Percentiles rank a stretch among this genome's conserved stretches.
phyloP scores from a whole-genome alignment of 64 coral and sea anemone species.

The Platygyra sinensis region DNA sequence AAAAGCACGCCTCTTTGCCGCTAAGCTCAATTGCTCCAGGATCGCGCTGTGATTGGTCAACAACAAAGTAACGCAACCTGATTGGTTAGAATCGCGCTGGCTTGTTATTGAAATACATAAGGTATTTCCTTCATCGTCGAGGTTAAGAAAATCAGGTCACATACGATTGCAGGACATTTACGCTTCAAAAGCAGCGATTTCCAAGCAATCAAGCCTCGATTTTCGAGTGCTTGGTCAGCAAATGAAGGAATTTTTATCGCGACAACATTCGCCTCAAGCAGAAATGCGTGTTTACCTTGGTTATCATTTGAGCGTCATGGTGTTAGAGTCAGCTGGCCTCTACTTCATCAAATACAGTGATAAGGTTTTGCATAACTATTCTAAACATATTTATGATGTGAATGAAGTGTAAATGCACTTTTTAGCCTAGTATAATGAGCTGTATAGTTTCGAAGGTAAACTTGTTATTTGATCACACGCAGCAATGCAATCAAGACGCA shows the following conservation, averaged over 20 bases:
- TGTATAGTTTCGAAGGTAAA: background rate
- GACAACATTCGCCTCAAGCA: background rate
- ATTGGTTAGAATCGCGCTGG: conserved; percentile 47
- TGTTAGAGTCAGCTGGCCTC: background rate
- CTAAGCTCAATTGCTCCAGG: conserved; percentile 63
- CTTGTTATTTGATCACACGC: background rate
- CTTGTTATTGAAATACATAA: conserved; percentile 56
- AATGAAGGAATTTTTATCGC: background rate
- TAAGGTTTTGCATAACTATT: conserved; percentile 32
- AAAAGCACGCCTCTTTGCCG: conserved; percentile 70
- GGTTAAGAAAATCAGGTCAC: conserved; percentile 48
- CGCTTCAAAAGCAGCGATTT: background rate
- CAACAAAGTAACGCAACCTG: conserved; percentile 7
- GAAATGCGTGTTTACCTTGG: background rate
- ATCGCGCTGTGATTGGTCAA: conserved; percentile 57
- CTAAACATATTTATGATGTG: background rate
- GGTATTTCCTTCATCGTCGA: conserved; percentile 17
- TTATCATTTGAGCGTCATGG: background rate
- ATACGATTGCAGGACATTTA: background rate
- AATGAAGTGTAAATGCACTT: background rate
- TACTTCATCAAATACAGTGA: conserved; percentile 18
- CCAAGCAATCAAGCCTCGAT: background rate
- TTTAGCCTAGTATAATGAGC: background rate
- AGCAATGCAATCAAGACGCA: background rate
- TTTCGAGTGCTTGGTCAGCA: background rate